Evolutionary conservation across 2,797 vertebrate species (phyloP).

Genomic region (Phataginus tetradactyla): DNA sequence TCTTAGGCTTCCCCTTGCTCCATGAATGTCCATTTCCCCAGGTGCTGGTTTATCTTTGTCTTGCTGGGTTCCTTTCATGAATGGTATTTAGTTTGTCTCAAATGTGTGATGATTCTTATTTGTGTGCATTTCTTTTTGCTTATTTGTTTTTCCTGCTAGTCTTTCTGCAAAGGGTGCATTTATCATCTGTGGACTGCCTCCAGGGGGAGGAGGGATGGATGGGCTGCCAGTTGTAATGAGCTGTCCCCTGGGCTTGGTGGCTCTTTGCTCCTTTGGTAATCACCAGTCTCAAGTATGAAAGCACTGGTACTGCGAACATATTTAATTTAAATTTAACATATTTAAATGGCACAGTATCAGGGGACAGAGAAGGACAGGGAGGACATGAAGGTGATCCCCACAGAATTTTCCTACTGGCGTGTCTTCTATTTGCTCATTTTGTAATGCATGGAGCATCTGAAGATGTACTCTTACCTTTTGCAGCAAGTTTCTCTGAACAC

Average conservation of each 20-base stretch:
- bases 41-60: not conserved
- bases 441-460: not conserved
- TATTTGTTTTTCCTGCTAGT: not conserved
- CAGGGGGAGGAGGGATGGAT: not conserved
- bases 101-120: not conserved
- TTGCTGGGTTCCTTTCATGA: not conserved
- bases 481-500: not conserved
- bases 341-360: too few species aligned
- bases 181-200: not conserved
- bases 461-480: not conserved
- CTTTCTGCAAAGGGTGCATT: not conserved
- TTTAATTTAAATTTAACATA: too few species aligned
- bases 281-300: not conserved
- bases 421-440: not conserved
- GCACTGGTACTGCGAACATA: not conserved
- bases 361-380: not conserved
- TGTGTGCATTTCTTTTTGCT: not conserved
- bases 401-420: not conserved
- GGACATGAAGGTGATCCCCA: not conserved
- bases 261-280: not conserved
- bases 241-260: not conserved
- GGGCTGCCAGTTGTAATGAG: not conserved
- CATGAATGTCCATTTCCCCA: not conserved
- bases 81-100: not conserved
- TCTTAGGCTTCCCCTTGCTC: not conserved